Base-by-base conservation (phyloP, 2,888 invertebrate genomes). In the Acrocyrtus sp. region DNA sequence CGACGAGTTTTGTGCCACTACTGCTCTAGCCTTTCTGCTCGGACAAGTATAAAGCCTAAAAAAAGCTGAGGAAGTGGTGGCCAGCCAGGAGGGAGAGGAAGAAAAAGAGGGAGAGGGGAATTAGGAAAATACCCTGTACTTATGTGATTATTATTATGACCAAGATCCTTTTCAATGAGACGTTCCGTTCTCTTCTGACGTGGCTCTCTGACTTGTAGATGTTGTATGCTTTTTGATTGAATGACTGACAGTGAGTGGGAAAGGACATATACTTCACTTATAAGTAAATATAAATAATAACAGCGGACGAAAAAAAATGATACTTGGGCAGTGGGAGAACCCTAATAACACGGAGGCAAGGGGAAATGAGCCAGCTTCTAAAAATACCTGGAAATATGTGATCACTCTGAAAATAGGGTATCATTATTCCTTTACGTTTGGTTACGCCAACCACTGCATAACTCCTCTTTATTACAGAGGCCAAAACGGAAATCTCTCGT, bases 111-210 rank as follows among this genome's bases (percentile, higher is more conserved):
- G 54, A 66, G 66, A 72, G 66, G 45, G 72, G 53, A 72, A 72
- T 72, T 72, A 72, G 66, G 72, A 54, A 66, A 72, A 72, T 66
- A 72, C 48, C 72, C 72, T 66, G 65, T 72, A 72, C 65, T 72
- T 72, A 72, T 60, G 66, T 66, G 66, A 72, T 72, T 61, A 72
- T 62, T 72, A 65, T 48, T 48, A 45, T 53, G 68, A 53, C 57
- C 50, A 43, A 43, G 45, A 47, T 66, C 57, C 67, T 51, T 26
- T 39, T 2, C 50, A 39, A 21, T 19, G 63, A 39, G 24, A 27
- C 54, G n/a, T 47, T 34, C 62, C 39, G 50, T 22, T 24, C 12
- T 50, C 15, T 15, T 50, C 15, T 21, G 24, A 47, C n/a, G n/a
- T n/a, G n/a, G n/a, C n/a, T n/a, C n/a, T n/a, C n/a, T n/a, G n/a